Percentiles rank a stretch among this genome's conserved stretches.
Conservation (phyloP, 2,888 invertebrate genomes). For the Pristionchus maxplancki region DNA sequence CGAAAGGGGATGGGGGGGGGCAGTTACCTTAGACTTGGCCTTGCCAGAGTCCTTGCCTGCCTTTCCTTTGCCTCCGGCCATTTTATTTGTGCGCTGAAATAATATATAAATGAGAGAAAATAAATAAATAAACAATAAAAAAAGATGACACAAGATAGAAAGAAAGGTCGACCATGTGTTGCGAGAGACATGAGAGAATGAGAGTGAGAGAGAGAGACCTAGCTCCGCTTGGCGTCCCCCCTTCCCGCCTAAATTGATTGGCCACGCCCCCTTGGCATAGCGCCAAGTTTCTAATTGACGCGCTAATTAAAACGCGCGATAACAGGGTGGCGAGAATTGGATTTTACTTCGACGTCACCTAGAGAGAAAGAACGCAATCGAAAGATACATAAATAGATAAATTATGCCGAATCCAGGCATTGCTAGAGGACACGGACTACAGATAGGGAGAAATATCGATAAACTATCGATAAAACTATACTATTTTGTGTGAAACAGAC, state of each 20-base stretch:
- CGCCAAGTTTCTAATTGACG: constrained; percentile 31
- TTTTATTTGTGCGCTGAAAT: constrained; percentile 49
- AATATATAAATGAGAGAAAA: background rate
- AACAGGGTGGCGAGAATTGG: background rate
- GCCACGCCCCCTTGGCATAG: constrained; percentile 12
- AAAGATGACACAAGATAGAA: background rate
- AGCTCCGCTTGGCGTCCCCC: background rate
- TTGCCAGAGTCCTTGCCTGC: constrained; percentile 99
- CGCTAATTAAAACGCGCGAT: background rate
- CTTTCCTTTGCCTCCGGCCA: constrained; percentile 94
- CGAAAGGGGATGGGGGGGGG: background rate
- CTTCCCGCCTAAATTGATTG: constrained; percentile 42
- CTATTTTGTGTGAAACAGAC: too few relatives aligned
- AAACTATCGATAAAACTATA: too few relatives aligned
- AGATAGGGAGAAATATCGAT: too few relatives aligned
- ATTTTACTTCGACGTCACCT: background rate
- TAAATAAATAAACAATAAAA: background rate
- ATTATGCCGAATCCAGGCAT: too few relatives aligned
- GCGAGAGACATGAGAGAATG: constrained; percentile 1
- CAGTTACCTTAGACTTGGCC: constrained; percentile 90
- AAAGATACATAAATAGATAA: too few relatives aligned
- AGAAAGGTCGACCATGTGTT: background rate
- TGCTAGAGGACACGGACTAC: too few relatives aligned
- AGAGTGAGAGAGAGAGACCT: constrained; percentile 22
- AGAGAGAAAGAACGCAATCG: background rate